These are phyloP conservation scores for Elgaria multicarinata DNA, from an alignment of 2,113 vertebrate genomes.

Conservation along the genomic window DNA sequence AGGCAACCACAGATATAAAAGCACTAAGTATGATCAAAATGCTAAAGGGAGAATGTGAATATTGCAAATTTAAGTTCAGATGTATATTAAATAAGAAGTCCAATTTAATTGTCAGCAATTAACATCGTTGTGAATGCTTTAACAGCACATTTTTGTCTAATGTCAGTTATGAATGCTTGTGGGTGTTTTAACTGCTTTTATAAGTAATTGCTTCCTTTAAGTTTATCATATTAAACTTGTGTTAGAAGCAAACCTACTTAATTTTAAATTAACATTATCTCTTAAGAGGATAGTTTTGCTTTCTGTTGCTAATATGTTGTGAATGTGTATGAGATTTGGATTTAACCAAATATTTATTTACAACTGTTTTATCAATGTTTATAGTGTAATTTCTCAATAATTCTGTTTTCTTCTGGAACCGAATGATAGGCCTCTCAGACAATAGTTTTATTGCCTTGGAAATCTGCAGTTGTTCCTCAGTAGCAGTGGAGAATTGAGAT, in stretches of 20 bases:
- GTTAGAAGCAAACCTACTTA: conserved; percentile 57
- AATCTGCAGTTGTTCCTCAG: neutral
- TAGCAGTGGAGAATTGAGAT: neutral
- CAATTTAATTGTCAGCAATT: conserved; percentile 17
- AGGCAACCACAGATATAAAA: conserved; percentile 35
- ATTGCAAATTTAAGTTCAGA: conserved; percentile 20
- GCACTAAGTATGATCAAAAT: conserved; percentile 18
- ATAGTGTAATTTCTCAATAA: neutral
- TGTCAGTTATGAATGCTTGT: conserved; percentile 63
- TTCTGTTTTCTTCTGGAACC: neutral
- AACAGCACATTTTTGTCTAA: conserved; percentile 37
- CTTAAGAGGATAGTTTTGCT: conserved; percentile 52
- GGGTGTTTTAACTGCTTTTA: conserved; percentile 67
- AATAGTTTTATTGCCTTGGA: neutral
- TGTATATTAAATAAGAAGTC: conserved; percentile 34
- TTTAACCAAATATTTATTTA: conserved; percentile 24
- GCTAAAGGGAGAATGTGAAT: conserved; percentile 8
- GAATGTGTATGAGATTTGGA: conserved; percentile 2
- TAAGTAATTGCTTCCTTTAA: conserved; percentile 67
- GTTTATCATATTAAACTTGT: conserved; percentile 64
- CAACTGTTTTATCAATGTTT: conserved; percentile 3
- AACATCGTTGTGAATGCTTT: conserved; percentile 46
- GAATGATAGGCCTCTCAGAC: neutral
- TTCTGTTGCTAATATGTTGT: conserved; percentile 47
- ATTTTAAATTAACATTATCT: conserved; percentile 66